Evolutionary conservation across 2,113 vertebrate species (phyloP).

Genomic region (Brachypodius melanocephalos): DNA sequence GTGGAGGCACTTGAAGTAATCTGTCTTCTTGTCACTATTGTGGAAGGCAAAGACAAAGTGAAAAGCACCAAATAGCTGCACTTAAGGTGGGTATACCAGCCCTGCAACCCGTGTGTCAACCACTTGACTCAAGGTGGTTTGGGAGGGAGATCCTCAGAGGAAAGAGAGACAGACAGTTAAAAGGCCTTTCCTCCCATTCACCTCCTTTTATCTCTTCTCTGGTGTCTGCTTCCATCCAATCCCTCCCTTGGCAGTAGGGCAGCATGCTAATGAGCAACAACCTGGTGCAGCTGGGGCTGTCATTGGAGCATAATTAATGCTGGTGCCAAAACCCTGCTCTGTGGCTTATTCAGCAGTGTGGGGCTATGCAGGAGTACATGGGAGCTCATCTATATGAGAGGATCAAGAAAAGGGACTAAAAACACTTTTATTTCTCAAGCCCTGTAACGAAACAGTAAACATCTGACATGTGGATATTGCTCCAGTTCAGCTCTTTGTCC

Average conservation of each 20-base stretch:
- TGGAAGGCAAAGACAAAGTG: not conserved
- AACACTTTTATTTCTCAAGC: not conserved
- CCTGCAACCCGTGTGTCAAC: not conserved
- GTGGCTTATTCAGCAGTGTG: not conserved
- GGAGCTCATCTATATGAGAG: not conserved
- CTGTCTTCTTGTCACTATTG: not conserved
- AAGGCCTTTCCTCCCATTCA: not conserved
- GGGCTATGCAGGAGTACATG: not conserved
- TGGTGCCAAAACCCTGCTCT: not conserved
- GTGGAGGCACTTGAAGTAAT: not conserved
- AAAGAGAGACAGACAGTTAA: not conserved
- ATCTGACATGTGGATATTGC: not conserved
- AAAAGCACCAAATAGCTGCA: not conserved
- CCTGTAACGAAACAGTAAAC: not conserved
- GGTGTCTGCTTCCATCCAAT: not conserved
- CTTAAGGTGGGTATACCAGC: not conserved
- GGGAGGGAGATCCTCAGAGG: not conserved
- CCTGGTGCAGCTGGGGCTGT: not conserved
- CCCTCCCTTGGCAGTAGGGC: not conserved
- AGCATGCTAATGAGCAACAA: not conserved
- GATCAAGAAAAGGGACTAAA: not conserved
- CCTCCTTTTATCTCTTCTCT: constrained; percentile 1
- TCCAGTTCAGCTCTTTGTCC: not conserved
- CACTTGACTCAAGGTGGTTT: not conserved
- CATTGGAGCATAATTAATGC: not conserved